Base-by-base conservation (phyloP, 2,113 vertebrate species). In the Salvelinus sp. region DNA sequence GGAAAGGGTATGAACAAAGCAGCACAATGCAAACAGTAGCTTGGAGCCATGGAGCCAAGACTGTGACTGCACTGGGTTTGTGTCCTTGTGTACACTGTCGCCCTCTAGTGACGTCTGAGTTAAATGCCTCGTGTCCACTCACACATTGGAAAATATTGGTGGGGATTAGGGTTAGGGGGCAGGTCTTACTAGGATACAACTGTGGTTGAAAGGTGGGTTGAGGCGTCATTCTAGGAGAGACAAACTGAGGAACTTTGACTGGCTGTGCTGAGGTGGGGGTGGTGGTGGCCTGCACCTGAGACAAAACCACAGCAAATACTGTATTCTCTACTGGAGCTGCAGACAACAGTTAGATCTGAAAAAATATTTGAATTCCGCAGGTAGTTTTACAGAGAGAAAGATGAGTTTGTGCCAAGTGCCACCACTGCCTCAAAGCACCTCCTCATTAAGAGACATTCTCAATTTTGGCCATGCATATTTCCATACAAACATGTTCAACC, bases 171-270 rank as follows among this genome's bases (percentile, higher is more conserved):
- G 86, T 83, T 82, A 38, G 81, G 85, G 91, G 89, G 87, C 86
- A 87, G 87, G 88, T 74, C 91, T 90, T 83, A 89, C 84, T 83
- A 76, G 82, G 90, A 96, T 96, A 93, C 90, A 98, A 97, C 95
- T 99, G 97, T 90, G 96, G 97, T 92, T 97, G 96, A 91, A 95
- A 97, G 92, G 95, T 95, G 90, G 97, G 97, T 85, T 96, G 97
- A 92, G 97, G 96, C 92, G 94, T 99, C 91, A 98, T 95, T 95
- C 97, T 95, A 91, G 97, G 96, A 92, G 96, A 96, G 89, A 98
- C 97, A 95, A 99, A 99, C 93, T 99, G 97, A 91, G 97, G 97
- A 93, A 99, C 97, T 97, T 97, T 99, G 94, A 99, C 98, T 92
- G 96, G 96, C 91, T 97, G 97, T 91, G 94, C 91, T 83, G 95